Percentiles rank a stretch among this genome's conserved stretches.
Evolutionary conservation across 2,888 invertebrate genomes (phyloP).

Genomic region (Campoletis raptor): DNA sequence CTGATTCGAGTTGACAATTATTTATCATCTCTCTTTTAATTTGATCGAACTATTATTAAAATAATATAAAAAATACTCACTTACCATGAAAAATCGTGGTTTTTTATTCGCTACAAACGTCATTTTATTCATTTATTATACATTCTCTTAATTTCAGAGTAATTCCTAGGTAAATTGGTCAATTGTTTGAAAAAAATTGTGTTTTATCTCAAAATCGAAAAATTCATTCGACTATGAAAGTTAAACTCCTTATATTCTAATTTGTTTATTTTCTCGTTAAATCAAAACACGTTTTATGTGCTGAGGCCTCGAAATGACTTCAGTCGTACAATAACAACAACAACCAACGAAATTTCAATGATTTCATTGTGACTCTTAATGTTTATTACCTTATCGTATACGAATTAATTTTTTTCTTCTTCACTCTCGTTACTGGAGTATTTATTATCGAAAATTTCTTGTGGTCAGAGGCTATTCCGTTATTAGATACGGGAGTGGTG

Average conservation of each 20-base stretch:
- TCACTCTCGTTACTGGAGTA: neutral
- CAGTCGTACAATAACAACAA: neutral
- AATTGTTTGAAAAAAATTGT: neutral
- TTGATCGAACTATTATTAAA: neutral
- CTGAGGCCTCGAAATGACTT: neutral
- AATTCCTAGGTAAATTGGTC: neutral
- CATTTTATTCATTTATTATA: neutral
- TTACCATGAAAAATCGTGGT: too few species aligned
- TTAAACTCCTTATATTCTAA: neutral
- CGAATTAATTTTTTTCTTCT: conserved; percentile 13
- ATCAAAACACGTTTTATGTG: neutral
- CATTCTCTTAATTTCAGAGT: neutral
- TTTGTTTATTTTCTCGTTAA: neutral
- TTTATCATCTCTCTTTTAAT: neutral
- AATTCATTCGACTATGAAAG: neutral
- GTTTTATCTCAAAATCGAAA: neutral
- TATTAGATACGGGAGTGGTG: conserved; percentile 23
- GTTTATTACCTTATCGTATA: neutral
- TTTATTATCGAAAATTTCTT: conserved; percentile 24
- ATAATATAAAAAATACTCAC: neutral
- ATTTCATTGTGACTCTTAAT: conserved; percentile 8
- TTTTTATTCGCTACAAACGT: neutral
- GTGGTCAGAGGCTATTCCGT: conserved; percentile 19
- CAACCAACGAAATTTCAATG: neutral
- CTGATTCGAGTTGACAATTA: neutral